Evolutionary conservation across 1,140 invertebrate species (phyloP), one percentile per base, ranked within the genome.

Genomic region (Heliconius eleuchia): DNA sequence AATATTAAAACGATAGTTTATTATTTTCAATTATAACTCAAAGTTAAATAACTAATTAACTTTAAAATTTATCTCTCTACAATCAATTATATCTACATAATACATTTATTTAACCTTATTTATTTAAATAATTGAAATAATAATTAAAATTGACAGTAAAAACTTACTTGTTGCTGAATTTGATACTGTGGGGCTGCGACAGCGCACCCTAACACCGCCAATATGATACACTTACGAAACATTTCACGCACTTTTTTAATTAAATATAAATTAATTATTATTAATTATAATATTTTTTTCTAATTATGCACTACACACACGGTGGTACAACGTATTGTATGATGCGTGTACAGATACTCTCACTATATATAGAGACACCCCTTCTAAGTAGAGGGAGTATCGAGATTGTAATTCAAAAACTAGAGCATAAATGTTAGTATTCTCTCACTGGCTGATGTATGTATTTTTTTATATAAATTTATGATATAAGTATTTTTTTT

Each of bases 281-380:
- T 46, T 46, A 46, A 16, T 46, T 5, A 80, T 82, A 85, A 72
- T 72, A 39, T n/a, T n/a, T 8, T 27, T 39, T 39, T 72, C 37
- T 72, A 72, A 39, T 72, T 8, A 72, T 81, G 83, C 89, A 92
- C 88, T 82, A 84, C 88, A 92, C 92, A 91, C 92, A 89, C 92
- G 87, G 73, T 80, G 76, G 78, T 71, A 86, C 85, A 77, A 88
- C 87, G 88, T 89, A 82, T 88, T 83, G 86, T 89, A 84, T 83
- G 82, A 77, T 89, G 86, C 87, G 86, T 88, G 88, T 85, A 77
- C 74, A n/a, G 78, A 80, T 74, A 88, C 87, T 88, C 83, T 91
- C 88, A 89, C 90, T 91, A 88, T 94, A 94, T 94, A 94, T 94
- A 94, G 84, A 85, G 84, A 70, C 91, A 93, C 88, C 92, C 92